Conservation (phyloP, 2,797 vertebrate genomes). For the Coregonus ussuriensis region DNA sequence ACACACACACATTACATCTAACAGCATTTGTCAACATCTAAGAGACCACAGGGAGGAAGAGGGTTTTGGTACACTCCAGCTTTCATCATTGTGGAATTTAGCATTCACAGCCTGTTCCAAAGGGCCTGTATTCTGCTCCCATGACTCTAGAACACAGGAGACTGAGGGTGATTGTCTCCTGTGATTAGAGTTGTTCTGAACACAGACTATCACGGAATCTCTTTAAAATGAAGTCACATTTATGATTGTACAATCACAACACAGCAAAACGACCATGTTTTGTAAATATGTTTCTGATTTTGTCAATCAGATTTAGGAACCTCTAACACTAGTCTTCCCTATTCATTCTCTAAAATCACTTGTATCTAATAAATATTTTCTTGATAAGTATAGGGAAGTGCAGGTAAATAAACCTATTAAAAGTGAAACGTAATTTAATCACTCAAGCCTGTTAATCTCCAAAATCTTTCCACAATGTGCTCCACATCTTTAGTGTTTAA, state of each 20-base stretch:
- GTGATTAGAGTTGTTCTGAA: not conserved
- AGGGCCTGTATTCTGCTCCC: not conserved
- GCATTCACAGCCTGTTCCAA: not conserved
- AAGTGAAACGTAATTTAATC: not conserved
- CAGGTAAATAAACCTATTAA: slow-evolving; percentile 9
- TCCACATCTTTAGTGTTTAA: slow-evolving; percentile 1
- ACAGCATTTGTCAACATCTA: not conserved
- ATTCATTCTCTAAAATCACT: not conserved
- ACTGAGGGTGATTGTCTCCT: not conserved
- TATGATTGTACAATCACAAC: not conserved
- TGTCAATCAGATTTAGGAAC: not conserved
- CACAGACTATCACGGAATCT: not conserved
- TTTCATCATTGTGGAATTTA: slow-evolving; percentile 9
- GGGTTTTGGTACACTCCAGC: not conserved
- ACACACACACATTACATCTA: not conserved
- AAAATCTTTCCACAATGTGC: not conserved
- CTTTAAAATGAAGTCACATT: not conserved
- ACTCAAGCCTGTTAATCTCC: not conserved
- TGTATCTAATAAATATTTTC: not conserved
- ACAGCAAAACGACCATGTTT: not conserved
- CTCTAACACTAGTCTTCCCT: not conserved
- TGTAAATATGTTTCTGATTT: not conserved
- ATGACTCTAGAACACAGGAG: not conserved
- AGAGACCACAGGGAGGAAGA: not conserved
- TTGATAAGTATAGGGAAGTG: not conserved